A percentile compares a stretch with the other conserved stretches of the same genome.
These are phyloP conservation scores for Hystrix cristata DNA, from an alignment of 2,113 vertebrate species.

Conservation along the genomic window DNA sequence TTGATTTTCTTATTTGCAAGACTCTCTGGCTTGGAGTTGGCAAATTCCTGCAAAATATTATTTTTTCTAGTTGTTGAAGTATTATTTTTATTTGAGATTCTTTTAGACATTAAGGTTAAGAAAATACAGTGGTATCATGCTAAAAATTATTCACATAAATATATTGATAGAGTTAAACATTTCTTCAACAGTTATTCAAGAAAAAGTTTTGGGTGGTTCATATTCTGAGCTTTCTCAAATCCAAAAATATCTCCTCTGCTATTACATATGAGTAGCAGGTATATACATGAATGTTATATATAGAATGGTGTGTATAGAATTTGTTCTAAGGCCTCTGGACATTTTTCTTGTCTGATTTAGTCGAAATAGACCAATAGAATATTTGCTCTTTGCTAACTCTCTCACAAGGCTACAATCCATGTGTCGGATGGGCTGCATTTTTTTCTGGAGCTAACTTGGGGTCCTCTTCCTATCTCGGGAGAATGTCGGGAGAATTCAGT, in stretches of 20 bases:
- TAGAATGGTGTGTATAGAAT: neutral
- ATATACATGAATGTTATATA: neutral
- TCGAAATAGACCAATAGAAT: neutral
- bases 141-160: neutral
- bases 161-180: neutral
- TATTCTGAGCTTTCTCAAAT: neutral
- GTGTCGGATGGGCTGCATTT: neutral
- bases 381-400: neutral
- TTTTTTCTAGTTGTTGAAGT: neutral
- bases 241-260: neutral
- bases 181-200: neutral
- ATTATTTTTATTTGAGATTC: neutral
- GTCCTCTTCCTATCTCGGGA: neutral
- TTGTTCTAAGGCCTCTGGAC: neutral
- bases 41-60: neutral
- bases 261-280: neutral
- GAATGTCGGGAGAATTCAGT: neutral
- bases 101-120: neutral
- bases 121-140: neutral
- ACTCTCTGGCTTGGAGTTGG: neutral
- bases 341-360: neutral
- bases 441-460: neutral
- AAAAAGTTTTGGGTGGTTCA: neutral
- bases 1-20: neutral
- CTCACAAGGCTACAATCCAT: neutral